A percentile compares a stretch with the other conserved stretches of the same genome.
phyloP scores from a whole-genome alignment of 2,797 vertebrate species.

The Chromis chromis region DNA sequence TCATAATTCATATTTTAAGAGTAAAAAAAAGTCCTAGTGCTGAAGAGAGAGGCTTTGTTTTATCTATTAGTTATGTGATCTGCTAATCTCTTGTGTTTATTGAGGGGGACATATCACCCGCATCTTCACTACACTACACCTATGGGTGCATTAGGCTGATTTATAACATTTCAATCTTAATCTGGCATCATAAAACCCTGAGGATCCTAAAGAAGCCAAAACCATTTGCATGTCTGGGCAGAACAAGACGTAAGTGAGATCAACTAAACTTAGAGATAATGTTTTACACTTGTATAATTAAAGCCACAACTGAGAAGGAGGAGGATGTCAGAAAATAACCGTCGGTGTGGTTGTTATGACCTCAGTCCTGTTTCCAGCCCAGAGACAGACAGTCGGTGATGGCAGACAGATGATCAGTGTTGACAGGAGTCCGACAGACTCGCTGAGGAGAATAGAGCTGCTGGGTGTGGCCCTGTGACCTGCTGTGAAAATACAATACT shows the following conservation, averaged over 20 bases:
- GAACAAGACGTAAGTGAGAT: background rate
- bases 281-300: background rate
- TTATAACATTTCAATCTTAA: too few species aligned
- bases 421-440: conserved; percentile 59
- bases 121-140: too few species aligned
- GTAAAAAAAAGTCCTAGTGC: too few species aligned
- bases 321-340: background rate
- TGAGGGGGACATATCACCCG: too few species aligned
- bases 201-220: too few species aligned
- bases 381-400: conserved; percentile 38
- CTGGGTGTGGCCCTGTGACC: conserved; percentile 78
- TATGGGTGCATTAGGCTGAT: too few species aligned
- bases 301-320: background rate
- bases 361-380: conserved; percentile 23
- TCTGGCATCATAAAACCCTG: too few species aligned
- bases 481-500: conserved; percentile 87
- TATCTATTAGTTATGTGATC: too few species aligned
- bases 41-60: too few species aligned
- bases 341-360: conserved; percentile 28
- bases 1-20: too few species aligned
- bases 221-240: too few species aligned
- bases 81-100: too few species aligned
- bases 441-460: conserved; percentile 46
- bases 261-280: background rate
- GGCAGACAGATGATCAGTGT: conserved; percentile 57